Evolutionary conservation across 37 sponge, comb jelly and placozoan species (phyloP), one percentile per base, ranked within the genome.

Genomic region (Hormiphora californensis): DNA sequence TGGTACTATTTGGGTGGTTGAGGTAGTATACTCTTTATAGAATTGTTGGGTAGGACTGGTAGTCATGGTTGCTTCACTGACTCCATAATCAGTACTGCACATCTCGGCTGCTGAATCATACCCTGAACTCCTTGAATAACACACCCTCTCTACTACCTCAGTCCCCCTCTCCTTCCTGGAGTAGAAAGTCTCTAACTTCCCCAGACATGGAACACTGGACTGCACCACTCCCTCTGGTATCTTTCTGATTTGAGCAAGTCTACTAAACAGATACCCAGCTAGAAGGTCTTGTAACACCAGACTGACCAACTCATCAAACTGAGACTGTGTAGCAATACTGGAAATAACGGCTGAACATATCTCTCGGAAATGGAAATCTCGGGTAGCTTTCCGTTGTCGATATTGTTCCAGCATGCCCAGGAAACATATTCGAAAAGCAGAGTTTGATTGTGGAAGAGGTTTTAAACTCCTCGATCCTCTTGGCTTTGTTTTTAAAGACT

Each of bases 401-500:
- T 73, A 73, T 33, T 73, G 36, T 19, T 12, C 23, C 23, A 46
- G 43, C 81, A 73, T 73, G 35, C 46, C 40, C 23, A 43, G 46
- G 25, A 73, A 41, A n/a, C 81, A 73, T 73, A 46, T 73, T 73
- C 4, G 81, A 73, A 40, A 73, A n/a, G 35, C 81, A 73, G 5
- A 73, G 81, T 28, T 73, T 73, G 9, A 73, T 30, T 22, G 43
- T 73, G 81, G 40, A 73, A 4, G 40, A 46, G 3, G 81, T 73
- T 73, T 33, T 73, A 46, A 73, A 73, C 17, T 73, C 81, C 35
- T 41, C 81, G 46, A 73, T 73, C 38, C 43, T 73, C 81, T 40
- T 39, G 43, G 81, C 81, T 41, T 73, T 73, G 81, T 73, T 21
- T n/a, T 46, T 43, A 30, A 43, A 73, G 7, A 73, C 81, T 40